Conservation (phyloP, 2,797 vertebrate genomes). For the Hypotaenidia okinawae region DNA sequence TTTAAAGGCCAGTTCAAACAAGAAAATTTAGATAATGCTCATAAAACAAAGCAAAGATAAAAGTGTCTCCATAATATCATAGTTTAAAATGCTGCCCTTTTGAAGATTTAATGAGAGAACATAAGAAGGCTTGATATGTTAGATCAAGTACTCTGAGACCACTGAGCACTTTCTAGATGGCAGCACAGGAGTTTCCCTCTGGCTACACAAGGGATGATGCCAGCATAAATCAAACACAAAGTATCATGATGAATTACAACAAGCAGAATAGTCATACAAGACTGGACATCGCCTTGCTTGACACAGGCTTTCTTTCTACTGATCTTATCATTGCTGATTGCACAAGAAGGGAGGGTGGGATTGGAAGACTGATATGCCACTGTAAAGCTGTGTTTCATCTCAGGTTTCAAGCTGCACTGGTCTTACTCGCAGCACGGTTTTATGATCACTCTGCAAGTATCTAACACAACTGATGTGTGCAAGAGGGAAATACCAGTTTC, state of each 20-base stretch:
- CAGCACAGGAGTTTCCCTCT: not conserved
- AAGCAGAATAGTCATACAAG: not conserved
- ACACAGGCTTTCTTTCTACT: not conserved
- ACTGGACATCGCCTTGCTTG: not conserved
- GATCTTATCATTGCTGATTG: not conserved
- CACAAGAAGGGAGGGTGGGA: fast-evolving
- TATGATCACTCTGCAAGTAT: not conserved
- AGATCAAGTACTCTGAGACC: not conserved
- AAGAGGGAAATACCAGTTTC: not conserved
- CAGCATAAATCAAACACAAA: not conserved
- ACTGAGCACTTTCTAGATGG: not conserved
- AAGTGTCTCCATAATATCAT: not conserved
- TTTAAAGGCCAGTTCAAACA: not conserved
- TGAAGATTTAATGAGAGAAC: not conserved
- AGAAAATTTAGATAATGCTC: not conserved
- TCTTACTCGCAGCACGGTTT: fast-evolving
- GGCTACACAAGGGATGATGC: not conserved
- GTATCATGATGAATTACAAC: not conserved
- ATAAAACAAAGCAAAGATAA: not conserved
- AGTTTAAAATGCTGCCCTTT: not conserved
- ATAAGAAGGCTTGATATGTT: not conserved
- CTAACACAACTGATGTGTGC: fast-evolving
- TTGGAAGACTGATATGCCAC: fast-evolving
- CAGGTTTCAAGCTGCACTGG: not conserved
- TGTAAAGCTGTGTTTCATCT: not conserved